Percentiles rank a stretch among this genome's conserved stretches.
phyloP scores from a whole-genome alignment of 2,888 invertebrate genomes.

The Magallana nippona region DNA sequence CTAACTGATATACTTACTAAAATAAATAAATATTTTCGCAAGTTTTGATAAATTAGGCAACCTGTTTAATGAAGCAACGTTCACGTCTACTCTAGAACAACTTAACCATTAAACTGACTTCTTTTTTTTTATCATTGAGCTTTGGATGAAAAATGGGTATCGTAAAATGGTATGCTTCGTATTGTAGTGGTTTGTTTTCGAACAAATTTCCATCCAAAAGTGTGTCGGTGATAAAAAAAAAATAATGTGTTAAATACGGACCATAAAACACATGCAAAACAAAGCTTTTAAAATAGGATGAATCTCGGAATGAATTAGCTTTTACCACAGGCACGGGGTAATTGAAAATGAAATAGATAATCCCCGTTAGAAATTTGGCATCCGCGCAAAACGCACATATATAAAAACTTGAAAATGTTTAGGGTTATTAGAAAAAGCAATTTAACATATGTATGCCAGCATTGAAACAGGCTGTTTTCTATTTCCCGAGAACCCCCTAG shows the following conservation, averaged over 20 bases:
- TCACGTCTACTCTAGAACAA: too few relatives aligned
- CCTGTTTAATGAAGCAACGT: too few relatives aligned
- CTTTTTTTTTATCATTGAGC: too few relatives aligned
- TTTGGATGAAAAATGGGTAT: too few relatives aligned
- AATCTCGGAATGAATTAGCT: neutral
- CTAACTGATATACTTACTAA: too few relatives aligned
- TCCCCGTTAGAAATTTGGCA: slow-evolving; percentile 26
- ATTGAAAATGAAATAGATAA: slow-evolving; percentile 35
- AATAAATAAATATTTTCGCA: too few relatives aligned
- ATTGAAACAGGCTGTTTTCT: slow-evolving; percentile 22
- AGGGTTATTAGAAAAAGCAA: slow-evolving; percentile 33
- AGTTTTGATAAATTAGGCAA: too few relatives aligned
- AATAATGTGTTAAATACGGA: neutral
- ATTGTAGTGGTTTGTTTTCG: too few relatives aligned
- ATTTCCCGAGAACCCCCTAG: slow-evolving; percentile 8
- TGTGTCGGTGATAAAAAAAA: neutral
- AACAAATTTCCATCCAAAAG: too few relatives aligned
- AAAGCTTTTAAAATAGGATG: neutral
- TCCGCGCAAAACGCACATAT: neutral
- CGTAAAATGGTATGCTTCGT: too few relatives aligned
- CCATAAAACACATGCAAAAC: neutral
- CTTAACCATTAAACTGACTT: too few relatives aligned
- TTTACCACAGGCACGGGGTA: slow-evolving; percentile 19
- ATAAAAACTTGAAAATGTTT: slow-evolving; percentile 35
- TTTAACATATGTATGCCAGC: slow-evolving; percentile 33